Conservation (phyloP, 2,888 invertebrate genomes). For the Sussaba pulchella region DNA sequence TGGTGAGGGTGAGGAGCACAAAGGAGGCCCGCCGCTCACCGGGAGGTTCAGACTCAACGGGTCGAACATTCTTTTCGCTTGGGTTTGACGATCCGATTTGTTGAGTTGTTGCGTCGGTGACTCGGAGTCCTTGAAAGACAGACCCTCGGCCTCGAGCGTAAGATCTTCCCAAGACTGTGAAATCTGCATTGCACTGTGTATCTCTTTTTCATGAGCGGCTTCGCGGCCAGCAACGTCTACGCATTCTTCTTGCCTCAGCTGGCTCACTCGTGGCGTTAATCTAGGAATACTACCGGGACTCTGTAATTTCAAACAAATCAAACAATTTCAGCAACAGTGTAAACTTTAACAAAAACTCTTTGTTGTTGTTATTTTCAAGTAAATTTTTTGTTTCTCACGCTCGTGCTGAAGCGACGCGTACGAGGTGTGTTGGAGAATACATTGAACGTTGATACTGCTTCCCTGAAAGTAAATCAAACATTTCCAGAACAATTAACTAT, state of each 20-base stretch:
- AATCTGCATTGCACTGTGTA: conserved; percentile 96
- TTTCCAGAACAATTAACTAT: neutral
- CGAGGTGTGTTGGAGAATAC: conserved; percentile 90
- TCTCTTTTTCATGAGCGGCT: conserved; percentile 95
- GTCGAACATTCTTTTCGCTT: conserved; percentile 81
- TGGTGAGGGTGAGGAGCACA: conserved; percentile 88
- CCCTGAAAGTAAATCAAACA: conserved; percentile 85
- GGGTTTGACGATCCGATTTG: conserved; percentile 75
- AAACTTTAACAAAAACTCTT: conserved; percentile 24
- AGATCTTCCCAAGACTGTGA: conserved; percentile 98
- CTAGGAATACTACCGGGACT: conserved; percentile 86
- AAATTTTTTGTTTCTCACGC: conserved; percentile 87
- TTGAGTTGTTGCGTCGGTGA: conserved; percentile 78
- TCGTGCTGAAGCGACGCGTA: conserved; percentile 95
- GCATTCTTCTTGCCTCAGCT: conserved; percentile 95
- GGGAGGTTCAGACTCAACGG: conserved; percentile 84
- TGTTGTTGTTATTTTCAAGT: conserved; percentile 7
- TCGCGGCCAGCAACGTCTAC: conserved; percentile 94
- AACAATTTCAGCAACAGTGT: conserved; percentile 16
- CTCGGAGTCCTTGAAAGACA: conserved; percentile 83
- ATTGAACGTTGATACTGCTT: conserved; percentile 88
- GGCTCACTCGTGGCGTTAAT: conserved; percentile 93
- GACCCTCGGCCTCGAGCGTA: conserved; percentile 88
- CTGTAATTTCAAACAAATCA: conserved; percentile 77
- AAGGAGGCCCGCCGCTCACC: conserved; percentile 84